Evolutionary conservation across 2,113 vertebrate genomes (phyloP).

Genomic region (Tetrax tetrax): DNA sequence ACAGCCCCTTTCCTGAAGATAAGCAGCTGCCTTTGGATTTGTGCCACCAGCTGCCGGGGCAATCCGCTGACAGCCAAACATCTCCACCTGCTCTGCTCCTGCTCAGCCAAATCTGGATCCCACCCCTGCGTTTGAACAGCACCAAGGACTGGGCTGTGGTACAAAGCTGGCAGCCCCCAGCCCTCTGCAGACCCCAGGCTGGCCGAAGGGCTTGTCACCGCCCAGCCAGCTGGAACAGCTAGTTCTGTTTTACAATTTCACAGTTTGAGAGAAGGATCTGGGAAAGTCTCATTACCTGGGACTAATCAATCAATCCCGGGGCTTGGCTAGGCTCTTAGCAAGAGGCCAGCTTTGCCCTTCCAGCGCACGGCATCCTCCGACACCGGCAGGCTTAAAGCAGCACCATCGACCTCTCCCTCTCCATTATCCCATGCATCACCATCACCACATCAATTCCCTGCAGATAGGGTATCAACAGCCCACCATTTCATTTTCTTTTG

Average conservation of each 20-base stretch:
- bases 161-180: neutral
- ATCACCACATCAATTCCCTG: neutral
- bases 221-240: slow-evolving; percentile 32
- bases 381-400: neutral
- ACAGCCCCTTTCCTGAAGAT: slow-evolving; percentile 41
- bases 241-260: neutral
- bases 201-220: neutral
- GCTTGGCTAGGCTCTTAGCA: neutral
- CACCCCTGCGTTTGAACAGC: neutral
- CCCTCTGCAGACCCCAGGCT: accelerated
- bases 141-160: neutral
- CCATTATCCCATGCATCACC: neutral
- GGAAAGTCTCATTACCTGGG: slow-evolving; percentile 15
- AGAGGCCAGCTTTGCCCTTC: neutral
- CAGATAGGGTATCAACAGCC: neutral
- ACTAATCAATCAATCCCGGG: slow-evolving; percentile 10
- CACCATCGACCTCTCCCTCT: neutral
- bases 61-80: slow-evolving; percentile 48
- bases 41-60: slow-evolving; percentile 46
- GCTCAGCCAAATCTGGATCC: slow-evolving; percentile 21
- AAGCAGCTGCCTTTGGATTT: slow-evolving; percentile 61
- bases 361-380: neutral
- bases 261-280: neutral
- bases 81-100: slow-evolving; percentile 47
- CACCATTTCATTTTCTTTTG: neutral